Percentiles rank a stretch among this genome's conserved stretches.
Conservation (phyloP, 2,113 vertebrate species). For the Nibea albiflora region DNA sequence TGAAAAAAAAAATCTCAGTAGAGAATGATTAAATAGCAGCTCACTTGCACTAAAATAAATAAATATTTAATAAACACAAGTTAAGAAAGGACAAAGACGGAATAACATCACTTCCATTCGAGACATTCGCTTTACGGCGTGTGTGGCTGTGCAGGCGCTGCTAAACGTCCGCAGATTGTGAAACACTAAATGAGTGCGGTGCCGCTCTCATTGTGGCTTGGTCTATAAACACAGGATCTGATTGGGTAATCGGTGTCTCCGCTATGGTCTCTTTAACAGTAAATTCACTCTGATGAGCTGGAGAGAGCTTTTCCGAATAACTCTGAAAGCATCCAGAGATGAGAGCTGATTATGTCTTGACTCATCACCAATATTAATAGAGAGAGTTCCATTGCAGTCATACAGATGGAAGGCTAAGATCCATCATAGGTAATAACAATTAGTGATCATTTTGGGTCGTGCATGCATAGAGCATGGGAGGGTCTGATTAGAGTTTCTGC, state of each 20-base stretch:
- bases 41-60: not conserved
- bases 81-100: conserved; percentile 9
- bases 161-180: conserved; percentile 52
- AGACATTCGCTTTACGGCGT: not conserved
- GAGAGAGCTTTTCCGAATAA: conserved; percentile 37
- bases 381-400: conserved; percentile 44
- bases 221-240: conserved; percentile 63
- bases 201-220: conserved; percentile 60
- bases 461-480: not conserved
- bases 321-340: conserved; percentile 63
- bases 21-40: not conserved
- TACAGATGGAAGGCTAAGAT: not conserved
- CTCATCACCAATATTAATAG: conserved; percentile 36
- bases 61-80: not conserved
- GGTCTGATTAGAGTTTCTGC: conserved; percentile 7
- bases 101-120: not conserved
- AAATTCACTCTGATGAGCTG: conserved; percentile 41
- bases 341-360: conserved; percentile 38
- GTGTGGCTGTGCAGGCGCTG: conserved; percentile 13
- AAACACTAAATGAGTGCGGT: conserved; percentile 47
- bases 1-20: not conserved
- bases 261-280: conserved; percentile 45
- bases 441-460: not conserved
- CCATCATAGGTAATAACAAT: not conserved
- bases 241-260: conserved; percentile 69